phyloP scores from a whole-genome alignment of 2,797 vertebrate genomes.

The Tolypeutes matacus region DNA sequence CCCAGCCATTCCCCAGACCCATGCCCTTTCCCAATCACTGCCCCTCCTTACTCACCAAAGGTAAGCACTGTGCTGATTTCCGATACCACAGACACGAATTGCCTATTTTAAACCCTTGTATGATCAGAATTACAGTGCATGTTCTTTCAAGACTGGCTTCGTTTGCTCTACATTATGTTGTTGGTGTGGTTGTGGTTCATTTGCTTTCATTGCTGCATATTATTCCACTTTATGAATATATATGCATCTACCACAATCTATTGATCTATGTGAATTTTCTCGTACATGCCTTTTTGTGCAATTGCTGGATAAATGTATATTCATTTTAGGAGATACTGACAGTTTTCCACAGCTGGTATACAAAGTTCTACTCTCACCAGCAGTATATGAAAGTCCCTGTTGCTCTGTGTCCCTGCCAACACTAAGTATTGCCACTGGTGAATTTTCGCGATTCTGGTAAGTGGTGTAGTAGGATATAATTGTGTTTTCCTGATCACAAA shows the following conservation, averaged over 20 bases:
- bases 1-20: neutral
- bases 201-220: neutral
- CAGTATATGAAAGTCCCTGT: neutral
- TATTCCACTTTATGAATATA: neutral
- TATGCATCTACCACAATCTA: neutral
- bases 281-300: neutral
- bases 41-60: neutral
- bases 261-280: neutral
- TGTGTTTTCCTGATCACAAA: constrained; percentile 5
- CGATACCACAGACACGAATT: neutral
- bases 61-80: neutral
- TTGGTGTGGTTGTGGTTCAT: neutral
- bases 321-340: neutral
- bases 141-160: neutral
- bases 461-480: neutral
- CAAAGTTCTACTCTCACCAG: neutral
- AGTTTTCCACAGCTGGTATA: neutral
- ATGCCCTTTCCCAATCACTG: neutral
- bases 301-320: neutral
- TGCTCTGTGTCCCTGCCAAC: neutral
- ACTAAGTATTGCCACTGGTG: neutral
- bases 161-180: neutral
- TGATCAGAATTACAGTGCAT: neutral
- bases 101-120: neutral
- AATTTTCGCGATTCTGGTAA: neutral